Evolutionary conservation across 2,888 invertebrate genomes (phyloP).

Genomic region (Philereme transversata): DNA sequence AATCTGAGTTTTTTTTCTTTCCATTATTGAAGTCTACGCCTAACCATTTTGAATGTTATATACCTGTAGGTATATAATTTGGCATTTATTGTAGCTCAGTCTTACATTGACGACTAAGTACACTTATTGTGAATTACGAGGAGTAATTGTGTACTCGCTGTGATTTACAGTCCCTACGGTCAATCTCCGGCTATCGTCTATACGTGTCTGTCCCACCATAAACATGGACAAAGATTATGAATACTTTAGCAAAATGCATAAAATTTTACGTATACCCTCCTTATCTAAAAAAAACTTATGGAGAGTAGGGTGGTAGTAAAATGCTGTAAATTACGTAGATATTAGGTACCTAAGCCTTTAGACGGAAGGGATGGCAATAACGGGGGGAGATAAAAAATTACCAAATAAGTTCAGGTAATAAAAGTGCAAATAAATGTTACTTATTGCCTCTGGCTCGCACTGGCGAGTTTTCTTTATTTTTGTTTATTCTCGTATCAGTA

Average conservation of each 20-base stretch:
- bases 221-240: slow-evolving; percentile 56
- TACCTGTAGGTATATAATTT: too few species aligned
- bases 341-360: slow-evolving; percentile 24
- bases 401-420: slow-evolving; percentile 38
- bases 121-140: slow-evolving; percentile 7
- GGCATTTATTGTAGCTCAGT: too few species aligned
- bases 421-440: slow-evolving; percentile 35
- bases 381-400: slow-evolving; percentile 35
- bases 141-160: slow-evolving; percentile 11
- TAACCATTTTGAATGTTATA: too few species aligned
- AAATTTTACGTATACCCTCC: slow-evolving; percentile 51
- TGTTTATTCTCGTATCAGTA: neutral
- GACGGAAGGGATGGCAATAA: slow-evolving; percentile 34
- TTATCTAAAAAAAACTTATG: slow-evolving; percentile 42
- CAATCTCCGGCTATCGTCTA: slow-evolving; percentile 18
- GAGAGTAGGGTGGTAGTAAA: slow-evolving; percentile 30
- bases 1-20: too few species aligned
- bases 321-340: slow-evolving; percentile 35
- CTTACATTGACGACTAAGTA: too few species aligned
- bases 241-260: slow-evolving; percentile 45
- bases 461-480: slow-evolving; percentile 16
- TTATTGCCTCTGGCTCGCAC: slow-evolving; percentile 26
- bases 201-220: slow-evolving; percentile 39
- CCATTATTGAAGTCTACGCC: too few species aligned
- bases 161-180: slow-evolving; percentile 12